Base-by-base conservation (phyloP, 2,888 invertebrate species). In the Cheilosia grossa region DNA sequence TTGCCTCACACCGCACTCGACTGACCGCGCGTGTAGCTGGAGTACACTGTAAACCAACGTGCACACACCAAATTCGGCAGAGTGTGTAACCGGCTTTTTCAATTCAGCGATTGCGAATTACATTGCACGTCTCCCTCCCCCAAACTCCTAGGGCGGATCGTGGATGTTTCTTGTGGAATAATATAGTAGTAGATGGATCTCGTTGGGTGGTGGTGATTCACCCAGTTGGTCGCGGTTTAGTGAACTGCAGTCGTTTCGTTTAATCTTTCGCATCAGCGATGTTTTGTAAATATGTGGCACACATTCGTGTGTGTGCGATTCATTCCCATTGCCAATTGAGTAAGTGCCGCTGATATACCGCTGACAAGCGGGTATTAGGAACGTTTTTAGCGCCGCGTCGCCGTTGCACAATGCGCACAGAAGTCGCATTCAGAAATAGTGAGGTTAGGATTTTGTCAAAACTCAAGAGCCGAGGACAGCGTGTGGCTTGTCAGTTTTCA, bases 1-100 rank as follows among this genome's bases (percentile, higher is more conserved):
- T 90, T 91, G 91, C 92, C 89, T 91, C 89, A 91, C 90, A 90
- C 90, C 91, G 91, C 92, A 91, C 91, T 91, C 92, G 91, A 91
- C 91, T 91, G 91, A 91, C 92, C 91, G 91, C 90, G 91, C 91
- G 91, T 91, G 88, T 88, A 88, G 82, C 37, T 4, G 13, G 37
- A 37, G 37, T 4, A 37, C 13, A 37, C 2, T 10, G 10, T 10
- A 10, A 9, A 9, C 9, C 82, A 80, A 88, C 90, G 89, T 88
- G 17, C 78, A 86, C 82, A 83, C 86, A 86, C 74, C 75, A 81
- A 86, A 80, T 87, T 86, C 80, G 82, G 83, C 82, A 82, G 86
- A 82, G 82, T 87, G 87, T 82, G 86, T 87, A 87, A 78, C 86
- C 87, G 82, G 79, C 86, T 78, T 86, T 87, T 86, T 85, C 81